These are phyloP conservation scores for Trisateles emortualis DNA, from an alignment of 2,888 invertebrate genomes.

Conservation along the genomic window DNA sequence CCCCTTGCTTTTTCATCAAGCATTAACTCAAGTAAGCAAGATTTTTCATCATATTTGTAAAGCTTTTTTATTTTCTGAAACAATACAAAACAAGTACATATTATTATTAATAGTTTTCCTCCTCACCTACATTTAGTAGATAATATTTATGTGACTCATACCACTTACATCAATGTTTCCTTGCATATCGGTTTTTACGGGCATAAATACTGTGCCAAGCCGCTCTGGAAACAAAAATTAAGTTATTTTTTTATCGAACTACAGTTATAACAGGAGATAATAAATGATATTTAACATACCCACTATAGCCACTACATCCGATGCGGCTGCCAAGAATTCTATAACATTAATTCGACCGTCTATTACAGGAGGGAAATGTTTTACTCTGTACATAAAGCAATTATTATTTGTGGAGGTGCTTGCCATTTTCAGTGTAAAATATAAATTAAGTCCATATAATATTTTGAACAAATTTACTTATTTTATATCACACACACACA, in stretches of 20 bases:
- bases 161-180: constrained; percentile 90
- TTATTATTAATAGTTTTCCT: neutral
- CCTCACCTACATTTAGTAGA: neutral
- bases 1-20: constrained; percentile 86
- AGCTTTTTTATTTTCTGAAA: constrained; percentile 88
- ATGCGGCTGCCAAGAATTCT: constrained; percentile 88
- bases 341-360: constrained; percentile 87
- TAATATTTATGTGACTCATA: neutral
- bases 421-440: constrained; percentile 58
- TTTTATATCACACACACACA: constrained; percentile 43
- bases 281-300: constrained; percentile 79
- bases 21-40: constrained; percentile 90
- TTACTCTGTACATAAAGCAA: constrained; percentile 58
- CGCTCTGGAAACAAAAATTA: constrained; percentile 85
- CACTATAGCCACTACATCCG: constrained; percentile 87
- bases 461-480: constrained; percentile 19
- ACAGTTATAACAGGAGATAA: neutral
- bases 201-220: constrained; percentile 91
- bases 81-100: neutral
- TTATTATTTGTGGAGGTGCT: constrained; percentile 49
- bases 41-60: constrained; percentile 83
- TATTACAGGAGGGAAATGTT: constrained; percentile 83
- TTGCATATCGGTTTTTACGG: constrained; percentile 92
- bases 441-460: constrained; percentile 12
- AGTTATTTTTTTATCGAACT: neutral